Evolutionary conservation across 2,113 vertebrate species (phyloP).

Genomic region (Aptenodytes forsteri): DNA sequence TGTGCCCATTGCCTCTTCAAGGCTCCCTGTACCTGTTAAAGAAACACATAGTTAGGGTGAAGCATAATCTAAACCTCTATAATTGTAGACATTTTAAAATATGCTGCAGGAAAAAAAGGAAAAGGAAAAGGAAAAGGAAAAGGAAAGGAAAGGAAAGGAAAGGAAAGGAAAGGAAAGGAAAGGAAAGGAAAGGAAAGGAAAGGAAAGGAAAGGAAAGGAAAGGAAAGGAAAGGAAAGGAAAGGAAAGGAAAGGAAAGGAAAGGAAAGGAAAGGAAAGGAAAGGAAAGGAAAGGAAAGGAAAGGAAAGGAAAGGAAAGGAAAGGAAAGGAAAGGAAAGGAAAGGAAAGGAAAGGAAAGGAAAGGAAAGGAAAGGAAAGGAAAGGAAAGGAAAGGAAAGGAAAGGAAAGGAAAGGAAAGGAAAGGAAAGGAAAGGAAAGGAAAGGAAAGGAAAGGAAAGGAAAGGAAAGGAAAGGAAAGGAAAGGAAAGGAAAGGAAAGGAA

Average conservation of each 20-base stretch:
- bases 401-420: not conserved
- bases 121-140: too few species aligned
- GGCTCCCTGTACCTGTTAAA: conserved; percentile 86
- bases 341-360: not conserved
- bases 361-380: rapidly evolving
- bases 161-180: too few species aligned
- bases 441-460: not conserved
- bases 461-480: not conserved
- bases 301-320: not conserved
- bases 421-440: too few species aligned
- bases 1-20: conserved; percentile 92
- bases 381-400: too few species aligned
- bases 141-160: too few species aligned
- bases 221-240: too few species aligned
- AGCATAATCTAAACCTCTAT: not conserved
- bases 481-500: too few species aligned
- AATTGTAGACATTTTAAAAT: not conserved
- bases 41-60: not conserved
- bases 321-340: too few species aligned
- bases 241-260: too few species aligned
- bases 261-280: not conserved
- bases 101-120: not conserved
- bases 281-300: not conserved
- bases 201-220: too few species aligned
- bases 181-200: not conserved